phyloP scores from a whole-genome alignment of 2,888 invertebrate genomes.

The Melanargia galathea region DNA sequence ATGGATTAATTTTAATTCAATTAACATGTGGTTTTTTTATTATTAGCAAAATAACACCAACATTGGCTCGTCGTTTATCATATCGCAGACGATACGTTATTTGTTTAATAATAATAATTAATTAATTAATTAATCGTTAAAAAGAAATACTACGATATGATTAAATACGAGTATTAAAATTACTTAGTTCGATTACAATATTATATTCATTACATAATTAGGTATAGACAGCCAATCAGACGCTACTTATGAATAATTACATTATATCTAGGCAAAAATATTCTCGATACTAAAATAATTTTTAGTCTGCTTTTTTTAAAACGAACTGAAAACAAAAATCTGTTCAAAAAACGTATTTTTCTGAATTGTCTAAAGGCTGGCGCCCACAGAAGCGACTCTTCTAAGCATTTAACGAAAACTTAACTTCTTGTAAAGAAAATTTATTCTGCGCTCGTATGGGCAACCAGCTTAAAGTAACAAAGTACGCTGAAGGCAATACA shows the following conservation, averaged over 20 bases:
- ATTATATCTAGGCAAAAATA: slow-evolving; percentile 41
- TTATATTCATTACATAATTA: slow-evolving; percentile 35
- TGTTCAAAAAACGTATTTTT: slow-evolving; percentile 12
- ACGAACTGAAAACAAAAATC: slow-evolving; percentile 26
- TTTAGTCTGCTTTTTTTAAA: slow-evolving; percentile 33
- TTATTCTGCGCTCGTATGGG: slow-evolving; percentile 29
- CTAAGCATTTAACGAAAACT: background rate
- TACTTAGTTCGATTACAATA: slow-evolving; percentile 38
- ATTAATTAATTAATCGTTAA: slow-evolving; percentile 17
- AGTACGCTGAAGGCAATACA: slow-evolving; percentile 62
- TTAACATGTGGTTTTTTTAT: slow-evolving; percentile 29
- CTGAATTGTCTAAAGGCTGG: slow-evolving; percentile 10
- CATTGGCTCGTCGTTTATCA: slow-evolving; percentile 25
- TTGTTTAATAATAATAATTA: slow-evolving; percentile 5
- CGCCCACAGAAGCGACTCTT: slow-evolving; percentile 25
- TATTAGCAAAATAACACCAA: slow-evolving; percentile 39
- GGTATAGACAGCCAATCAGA: slow-evolving; percentile 63
- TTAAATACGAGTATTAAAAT: slow-evolving; percentile 33
- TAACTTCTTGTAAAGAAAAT: background rate
- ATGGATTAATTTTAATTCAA: slow-evolving; percentile 35
- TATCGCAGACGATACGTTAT: slow-evolving; percentile 21
- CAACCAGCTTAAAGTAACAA: slow-evolving; percentile 44
- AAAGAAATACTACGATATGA: slow-evolving; percentile 28
- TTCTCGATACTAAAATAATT: slow-evolving; percentile 40
- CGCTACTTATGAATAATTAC: slow-evolving; percentile 44